Conservation (phyloP, 2,888 invertebrate species). For the Drosophila melanocephala region DNA sequence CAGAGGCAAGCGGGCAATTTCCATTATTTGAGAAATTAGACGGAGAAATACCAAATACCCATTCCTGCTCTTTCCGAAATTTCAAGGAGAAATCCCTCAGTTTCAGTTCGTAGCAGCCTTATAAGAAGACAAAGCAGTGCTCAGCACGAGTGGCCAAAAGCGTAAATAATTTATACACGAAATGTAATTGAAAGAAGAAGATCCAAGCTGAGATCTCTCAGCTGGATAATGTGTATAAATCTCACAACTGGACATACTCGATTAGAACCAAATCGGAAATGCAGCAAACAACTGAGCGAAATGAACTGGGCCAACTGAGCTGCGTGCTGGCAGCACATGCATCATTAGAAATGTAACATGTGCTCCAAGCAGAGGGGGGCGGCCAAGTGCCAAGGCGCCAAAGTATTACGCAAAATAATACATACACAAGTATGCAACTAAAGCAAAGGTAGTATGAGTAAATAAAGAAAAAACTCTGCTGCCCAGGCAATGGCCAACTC, state of each 20-base stretch:
- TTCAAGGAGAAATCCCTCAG: too few relatives aligned
- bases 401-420: slow-evolving; percentile 71
- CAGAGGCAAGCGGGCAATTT: background rate
- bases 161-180: background rate
- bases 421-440: background rate
- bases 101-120: background rate
- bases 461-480: slow-evolving; percentile 2
- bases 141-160: background rate
- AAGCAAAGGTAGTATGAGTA: background rate
- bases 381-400: slow-evolving; percentile 37
- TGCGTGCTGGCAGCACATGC: slow-evolving; percentile 67
- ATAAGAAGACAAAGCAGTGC: background rate
- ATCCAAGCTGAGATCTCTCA: background rate
- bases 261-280: slow-evolving; percentile 47
- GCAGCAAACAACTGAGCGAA: slow-evolving; percentile 30
- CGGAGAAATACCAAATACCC: too few relatives aligned
- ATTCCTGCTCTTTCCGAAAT: background rate
- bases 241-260: slow-evolving; percentile 32
- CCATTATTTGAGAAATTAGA: background rate
- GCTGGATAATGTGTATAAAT: slow-evolving; percentile 31
- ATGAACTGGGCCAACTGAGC: slow-evolving; percentile 41
- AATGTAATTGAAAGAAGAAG: background rate
- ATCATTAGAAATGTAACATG: slow-evolving; percentile 74
- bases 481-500: slow-evolving; percentile 24
- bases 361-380: background rate